phyloP scores from a whole-genome alignment of 2,888 invertebrate genomes.

The Plagodis pulveraria region DNA sequence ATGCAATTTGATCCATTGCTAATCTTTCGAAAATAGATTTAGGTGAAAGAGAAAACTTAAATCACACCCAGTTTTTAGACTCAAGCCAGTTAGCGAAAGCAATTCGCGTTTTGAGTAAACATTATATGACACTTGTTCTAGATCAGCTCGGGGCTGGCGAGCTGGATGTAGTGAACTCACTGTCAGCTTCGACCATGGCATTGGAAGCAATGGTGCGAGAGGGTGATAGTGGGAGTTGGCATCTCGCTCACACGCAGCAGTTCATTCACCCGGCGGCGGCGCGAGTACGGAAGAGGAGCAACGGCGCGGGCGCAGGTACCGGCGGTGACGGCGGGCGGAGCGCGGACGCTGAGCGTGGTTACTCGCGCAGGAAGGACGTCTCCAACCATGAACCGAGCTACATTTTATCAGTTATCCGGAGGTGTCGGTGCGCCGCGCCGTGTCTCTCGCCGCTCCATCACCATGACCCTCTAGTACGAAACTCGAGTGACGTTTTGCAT shows the following conservation, averaged over 20 bases:
- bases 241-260: conserved; percentile 73
- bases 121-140: conserved; percentile 63
- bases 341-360: conserved; percentile 64
- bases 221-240: conserved; percentile 39
- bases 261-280: conserved; percentile 74
- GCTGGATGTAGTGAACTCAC: conserved; percentile 68
- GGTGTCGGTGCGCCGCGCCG: conserved; percentile 76
- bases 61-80: conserved; percentile 31
- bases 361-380: conserved; percentile 77
- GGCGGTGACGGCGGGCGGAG: conserved; percentile 62
- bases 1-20: background rate
- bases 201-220: conserved; percentile 52
- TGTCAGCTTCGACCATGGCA: conserved; percentile 76
- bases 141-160: conserved; percentile 55
- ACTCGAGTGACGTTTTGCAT: conserved; percentile 67
- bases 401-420: conserved; percentile 82
- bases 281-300: conserved; percentile 77
- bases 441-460: conserved; percentile 63
- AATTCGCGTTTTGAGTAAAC: conserved; percentile 42
- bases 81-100: conserved; percentile 41
- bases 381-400: conserved; percentile 79
- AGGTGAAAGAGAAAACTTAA: conserved; percentile 30
- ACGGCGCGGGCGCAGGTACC: conserved; percentile 72
- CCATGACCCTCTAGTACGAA: conserved; percentile 68
- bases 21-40: conserved; percentile 2